Percentiles rank a stretch among this genome's conserved stretches.
phyloP scores from a whole-genome alignment of 2,797 vertebrate genomes.

The Siniperca scherzeri region DNA sequence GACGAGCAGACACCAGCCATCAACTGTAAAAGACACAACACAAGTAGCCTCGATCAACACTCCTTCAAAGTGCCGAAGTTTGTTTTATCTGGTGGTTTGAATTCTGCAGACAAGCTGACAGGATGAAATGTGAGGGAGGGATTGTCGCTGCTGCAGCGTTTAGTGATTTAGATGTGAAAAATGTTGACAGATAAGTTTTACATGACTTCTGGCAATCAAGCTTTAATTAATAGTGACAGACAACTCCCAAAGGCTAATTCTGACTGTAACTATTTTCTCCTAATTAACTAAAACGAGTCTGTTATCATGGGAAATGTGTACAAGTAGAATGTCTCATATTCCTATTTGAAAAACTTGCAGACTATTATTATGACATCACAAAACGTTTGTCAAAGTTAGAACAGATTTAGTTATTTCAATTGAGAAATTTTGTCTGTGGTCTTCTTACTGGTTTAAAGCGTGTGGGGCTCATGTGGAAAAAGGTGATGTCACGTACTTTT shows the following conservation, averaged over 20 bases:
- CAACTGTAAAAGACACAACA: conserved; percentile 39
- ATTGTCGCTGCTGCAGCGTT: conserved; percentile 11
- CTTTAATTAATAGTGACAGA: conserved; percentile 57
- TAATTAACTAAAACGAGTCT: conserved; percentile 41
- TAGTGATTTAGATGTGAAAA: conserved; percentile 30
- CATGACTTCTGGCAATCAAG: conserved; percentile 51
- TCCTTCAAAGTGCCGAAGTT: not conserved
- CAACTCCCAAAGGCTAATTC: conserved; percentile 42
- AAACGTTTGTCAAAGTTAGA: not conserved
- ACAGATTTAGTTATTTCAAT: not conserved
- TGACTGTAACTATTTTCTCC: conserved; percentile 20
- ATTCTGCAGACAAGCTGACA: conserved; percentile 18
- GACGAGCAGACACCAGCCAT: conserved; percentile 29
- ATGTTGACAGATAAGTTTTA: conserved; percentile 41
- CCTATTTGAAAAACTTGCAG: not conserved
- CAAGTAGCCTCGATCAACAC: conserved; percentile 5
- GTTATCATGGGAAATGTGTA: conserved; percentile 5
- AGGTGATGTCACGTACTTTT: not conserved
- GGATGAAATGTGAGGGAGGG: conserved; percentile 19
- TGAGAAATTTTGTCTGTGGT: not conserved
- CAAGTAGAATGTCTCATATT: not conserved
- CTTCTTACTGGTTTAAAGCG: not conserved
- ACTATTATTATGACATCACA: not conserved
- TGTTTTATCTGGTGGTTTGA: conserved; percentile 35
- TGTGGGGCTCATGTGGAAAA: not conserved